Conservation (phyloP, 2,113 vertebrate genomes). For the Murina feae region DNA sequence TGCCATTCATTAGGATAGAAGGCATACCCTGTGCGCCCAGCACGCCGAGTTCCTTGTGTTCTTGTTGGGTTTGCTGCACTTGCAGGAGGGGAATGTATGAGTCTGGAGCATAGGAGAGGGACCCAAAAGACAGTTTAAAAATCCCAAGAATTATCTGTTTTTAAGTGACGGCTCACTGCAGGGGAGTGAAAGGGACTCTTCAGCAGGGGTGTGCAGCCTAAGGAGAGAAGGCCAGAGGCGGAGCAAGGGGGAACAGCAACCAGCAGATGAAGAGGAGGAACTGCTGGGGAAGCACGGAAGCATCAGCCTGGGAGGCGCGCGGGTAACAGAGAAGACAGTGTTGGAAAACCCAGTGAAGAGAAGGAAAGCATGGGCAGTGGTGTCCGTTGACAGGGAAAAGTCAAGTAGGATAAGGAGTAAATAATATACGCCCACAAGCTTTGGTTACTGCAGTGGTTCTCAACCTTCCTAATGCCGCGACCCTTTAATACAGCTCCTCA, state of each 20-base stretch:
- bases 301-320: neutral
- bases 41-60: neutral
- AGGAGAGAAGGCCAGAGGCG: neutral
- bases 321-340: neutral
- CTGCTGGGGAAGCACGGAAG: neutral
- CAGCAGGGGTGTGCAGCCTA: neutral
- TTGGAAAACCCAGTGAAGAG: neutral
- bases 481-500: too few species aligned
- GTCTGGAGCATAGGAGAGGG: neutral
- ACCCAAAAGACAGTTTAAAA: neutral
- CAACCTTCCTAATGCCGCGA: too few species aligned
- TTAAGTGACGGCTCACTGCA: neutral
- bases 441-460: too few species aligned
- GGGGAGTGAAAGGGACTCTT: neutral
- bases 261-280: neutral
- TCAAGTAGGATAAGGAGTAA: neutral
- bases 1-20: neutral
- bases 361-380: neutral
- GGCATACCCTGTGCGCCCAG: neutral
- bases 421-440: too few species aligned
- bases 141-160: neutral
- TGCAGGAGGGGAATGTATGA: neutral
- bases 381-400: neutral
- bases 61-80: neutral
- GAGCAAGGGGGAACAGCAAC: rapidly evolving